Evolutionary conservation across 1,140 invertebrate genomes (phyloP), one percentile per base, ranked within the genome.

Genomic region (Diorhabda elongata): DNA sequence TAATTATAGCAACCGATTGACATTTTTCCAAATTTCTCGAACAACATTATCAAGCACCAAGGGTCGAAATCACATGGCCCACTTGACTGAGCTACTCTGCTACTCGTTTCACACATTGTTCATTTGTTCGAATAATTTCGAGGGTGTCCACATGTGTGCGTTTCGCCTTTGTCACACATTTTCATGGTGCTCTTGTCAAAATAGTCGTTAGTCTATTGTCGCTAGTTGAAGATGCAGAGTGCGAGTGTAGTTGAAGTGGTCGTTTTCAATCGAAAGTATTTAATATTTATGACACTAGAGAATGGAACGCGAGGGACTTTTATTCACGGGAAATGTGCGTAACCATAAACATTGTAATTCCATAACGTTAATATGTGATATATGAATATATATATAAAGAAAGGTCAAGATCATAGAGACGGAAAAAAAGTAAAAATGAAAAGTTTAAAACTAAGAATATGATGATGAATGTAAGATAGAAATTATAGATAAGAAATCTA

Each of bases 141-240:
- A 67, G 69, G 66, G 69, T 67, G 69, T 60, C 52, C 69, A 71
- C 69, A 71, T 71, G 69, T 67, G 61, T 42, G 45, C 58, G 67
- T 45, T 69, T 43, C 44, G 64, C 70, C 69, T 71, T 68, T 71
- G 70, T 71, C 61, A 57, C 61, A 62, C 61, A 44, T 62, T 11
- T 62, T 62, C 42, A 62, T 62, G 43, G 45, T 52, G 59, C 68
- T 69, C 58, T 65, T 65, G 66, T 67, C 69, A 70, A 70, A 70
- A 70, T 70, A 70, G 64, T 70, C 69, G 64, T 70, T 70, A 47
- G 64, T 59, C 62, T 45, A 58, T 67, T 68, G 69, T 64, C 61
- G 44, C 6, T 8, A 52, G 47, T n/a, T 52, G 47, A 52, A 52
- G 47, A 52, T 52, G n/a, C 47, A n/a, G 47, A 52, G n/a, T 26